Evolutionary conservation across 2,888 invertebrate species (phyloP), one percentile per base, ranked within the genome.

Genomic region (Cheilosia pagana): DNA sequence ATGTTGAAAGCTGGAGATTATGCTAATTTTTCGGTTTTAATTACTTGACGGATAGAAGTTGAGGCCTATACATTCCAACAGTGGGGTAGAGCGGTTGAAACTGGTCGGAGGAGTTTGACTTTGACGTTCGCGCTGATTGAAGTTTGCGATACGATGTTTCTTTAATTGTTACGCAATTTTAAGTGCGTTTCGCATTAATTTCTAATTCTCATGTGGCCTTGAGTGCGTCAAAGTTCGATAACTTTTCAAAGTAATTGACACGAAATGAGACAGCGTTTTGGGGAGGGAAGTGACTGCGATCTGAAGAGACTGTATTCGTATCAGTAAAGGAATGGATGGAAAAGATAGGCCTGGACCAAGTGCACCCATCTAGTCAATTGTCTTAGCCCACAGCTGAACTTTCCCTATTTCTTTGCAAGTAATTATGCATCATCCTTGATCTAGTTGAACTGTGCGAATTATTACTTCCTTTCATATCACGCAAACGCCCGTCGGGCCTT

Each of bases 111-210:
- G 48, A 62, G 41, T 70, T 50, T 28, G 43, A 65, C 52, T 41
- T 70, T 41, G n/a, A n/a, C n/a, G n/a, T n/a, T n/a, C n/a, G n/a
- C 12, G 52, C 59, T 39, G 39, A 70, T 75, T 75, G 43, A 74
- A 71, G 43, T 50, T 63, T 3, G 16, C 59, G 63, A 78, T 71
- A 77, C 23, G 25, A 53, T 43, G 8, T 10, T 23, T 50, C 6
- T 57, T 45, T 14, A 45, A 39, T 71, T 23, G 50, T 39, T 31
- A 48, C 10, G 39, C 12, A 55, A 77, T 62, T 63, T 63, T 35
- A 68, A 62, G 75, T 75, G 48, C 74, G 75, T 70, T 81, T 67
- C 79, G 55, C 19, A 63, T 63, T 60, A 53, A 45, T 43, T 43
- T 5, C 16, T 19, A 14, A 31, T 55, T 62, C 45, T 35, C 53